These are phyloP conservation scores for Drymonia ruficornis DNA, from an alignment of 2,888 invertebrate genomes.

Conservation along the genomic window DNA sequence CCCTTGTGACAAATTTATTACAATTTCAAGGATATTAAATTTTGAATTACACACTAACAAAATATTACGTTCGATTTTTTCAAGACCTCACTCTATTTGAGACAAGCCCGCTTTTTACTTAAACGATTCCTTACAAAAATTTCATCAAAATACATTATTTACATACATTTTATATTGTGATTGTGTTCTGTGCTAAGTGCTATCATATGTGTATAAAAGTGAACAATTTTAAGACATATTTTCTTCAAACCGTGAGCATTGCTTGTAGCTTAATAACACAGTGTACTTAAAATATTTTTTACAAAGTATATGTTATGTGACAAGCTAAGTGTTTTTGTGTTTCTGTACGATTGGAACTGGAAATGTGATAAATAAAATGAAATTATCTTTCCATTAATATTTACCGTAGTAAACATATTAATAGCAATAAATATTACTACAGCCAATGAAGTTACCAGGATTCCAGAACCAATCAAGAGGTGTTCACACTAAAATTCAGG, in stretches of 20 bases:
- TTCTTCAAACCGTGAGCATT: constrained; percentile 29
- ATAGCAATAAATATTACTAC: not conserved
- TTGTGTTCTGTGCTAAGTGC: constrained; percentile 1
- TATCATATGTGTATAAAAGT: not conserved
- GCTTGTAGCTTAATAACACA: constrained; percentile 24
- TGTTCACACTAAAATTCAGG: constrained; percentile 55
- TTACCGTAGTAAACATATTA: not conserved
- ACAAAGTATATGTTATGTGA: constrained; percentile 20
- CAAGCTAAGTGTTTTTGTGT: constrained; percentile 28
- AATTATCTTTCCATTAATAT: not conserved
- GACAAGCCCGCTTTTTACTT: no score
- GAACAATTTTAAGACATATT: not conserved
- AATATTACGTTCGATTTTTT: no score
- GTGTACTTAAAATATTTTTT: constrained; percentile 9
- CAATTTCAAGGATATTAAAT: no score
- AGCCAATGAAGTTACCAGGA: constrained; percentile 39
- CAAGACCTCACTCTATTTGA: no score
- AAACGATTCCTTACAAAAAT: no score
- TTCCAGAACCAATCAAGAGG: constrained; percentile 58
- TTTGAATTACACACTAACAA: no score
- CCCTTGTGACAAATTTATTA: no score
- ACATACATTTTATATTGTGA: not conserved
- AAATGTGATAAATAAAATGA: constrained; percentile 6
- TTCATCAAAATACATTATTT: not conserved
- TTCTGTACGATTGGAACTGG: constrained; percentile 32